A percentile compares a stretch with the other conserved stretches of the same genome.
phyloP scores from a whole-genome alignment of 2,888 invertebrate species.

The Tanypteryx hageni region DNA sequence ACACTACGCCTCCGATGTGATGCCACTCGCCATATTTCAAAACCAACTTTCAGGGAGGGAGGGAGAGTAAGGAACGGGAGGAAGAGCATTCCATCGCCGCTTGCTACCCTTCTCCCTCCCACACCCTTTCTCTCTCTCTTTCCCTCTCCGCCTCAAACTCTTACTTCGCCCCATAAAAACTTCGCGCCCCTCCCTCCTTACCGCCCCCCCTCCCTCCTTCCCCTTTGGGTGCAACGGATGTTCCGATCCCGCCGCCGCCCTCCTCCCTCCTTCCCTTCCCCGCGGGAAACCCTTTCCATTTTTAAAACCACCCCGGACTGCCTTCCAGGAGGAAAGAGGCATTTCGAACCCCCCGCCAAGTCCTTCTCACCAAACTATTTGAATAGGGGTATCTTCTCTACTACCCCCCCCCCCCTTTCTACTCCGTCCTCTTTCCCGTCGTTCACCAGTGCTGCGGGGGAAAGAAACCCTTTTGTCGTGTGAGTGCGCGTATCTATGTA shows the following conservation, averaged over 20 bases:
- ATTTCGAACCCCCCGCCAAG: slow-evolving; percentile 12
- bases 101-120: slow-evolving; percentile 24
- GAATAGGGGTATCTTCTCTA: slow-evolving; percentile 22
- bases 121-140: background rate
- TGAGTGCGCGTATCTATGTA: background rate
- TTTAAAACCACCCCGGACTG: slow-evolving; percentile 26
- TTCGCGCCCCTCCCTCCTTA: slow-evolving; percentile 25
- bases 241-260: background rate
- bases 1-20: slow-evolving; percentile 29
- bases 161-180: slow-evolving; percentile 34
- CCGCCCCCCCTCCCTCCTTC: background rate
- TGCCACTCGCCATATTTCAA: slow-evolving; percentile 61
- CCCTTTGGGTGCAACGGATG: slow-evolving; percentile 32
- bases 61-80: background rate
- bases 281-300: slow-evolving; percentile 39
- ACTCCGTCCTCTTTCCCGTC: background rate
- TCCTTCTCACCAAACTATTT: slow-evolving; percentile 53
- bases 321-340: slow-evolving; percentile 15
- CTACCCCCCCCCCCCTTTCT: background rate
- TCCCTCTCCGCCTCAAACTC: background rate
- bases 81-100: slow-evolving; percentile 7
- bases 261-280: background rate
- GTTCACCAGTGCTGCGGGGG: background rate
- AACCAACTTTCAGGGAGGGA: slow-evolving; percentile 20
- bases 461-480: background rate